Conservation (phyloP, 2,797 vertebrate species). For the Falco cherrug region DNA sequence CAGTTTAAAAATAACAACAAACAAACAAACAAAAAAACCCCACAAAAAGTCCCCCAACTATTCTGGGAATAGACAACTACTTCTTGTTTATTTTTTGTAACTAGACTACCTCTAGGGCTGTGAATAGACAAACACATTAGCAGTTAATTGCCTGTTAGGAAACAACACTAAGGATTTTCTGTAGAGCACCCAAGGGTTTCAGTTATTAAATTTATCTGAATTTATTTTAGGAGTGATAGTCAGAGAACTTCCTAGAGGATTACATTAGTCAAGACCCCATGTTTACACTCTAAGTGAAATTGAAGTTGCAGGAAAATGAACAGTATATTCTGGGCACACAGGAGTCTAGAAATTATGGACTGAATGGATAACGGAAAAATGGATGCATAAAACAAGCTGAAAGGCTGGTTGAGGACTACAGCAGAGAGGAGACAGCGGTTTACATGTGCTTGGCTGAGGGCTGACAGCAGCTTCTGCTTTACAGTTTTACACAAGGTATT, state of each 20-base stretch:
- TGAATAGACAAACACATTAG: not conserved
- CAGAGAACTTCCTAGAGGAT: not conserved
- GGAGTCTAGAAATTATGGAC: not conserved
- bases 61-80: not conserved
- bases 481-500: not conserved
- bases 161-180: not conserved
- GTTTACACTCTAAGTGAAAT: not conserved
- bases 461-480: not conserved
- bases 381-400: not conserved
- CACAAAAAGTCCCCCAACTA: not conserved
- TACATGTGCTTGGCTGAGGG: not conserved
- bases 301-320: not conserved
- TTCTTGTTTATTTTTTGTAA: not conserved
- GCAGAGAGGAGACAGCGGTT: not conserved
- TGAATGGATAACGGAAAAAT: not conserved
- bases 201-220: not conserved
- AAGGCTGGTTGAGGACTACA: not conserved
- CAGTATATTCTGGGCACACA: not conserved
- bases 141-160: not conserved
- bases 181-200: not conserved
- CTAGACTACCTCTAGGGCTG: not conserved
- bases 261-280: not conserved
- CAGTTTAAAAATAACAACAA: not conserved
- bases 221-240: not conserved
- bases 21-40: not conserved